phyloP scores from a whole-genome alignment of 2,113 vertebrate genomes.

The Poicephalus meyeri region DNA sequence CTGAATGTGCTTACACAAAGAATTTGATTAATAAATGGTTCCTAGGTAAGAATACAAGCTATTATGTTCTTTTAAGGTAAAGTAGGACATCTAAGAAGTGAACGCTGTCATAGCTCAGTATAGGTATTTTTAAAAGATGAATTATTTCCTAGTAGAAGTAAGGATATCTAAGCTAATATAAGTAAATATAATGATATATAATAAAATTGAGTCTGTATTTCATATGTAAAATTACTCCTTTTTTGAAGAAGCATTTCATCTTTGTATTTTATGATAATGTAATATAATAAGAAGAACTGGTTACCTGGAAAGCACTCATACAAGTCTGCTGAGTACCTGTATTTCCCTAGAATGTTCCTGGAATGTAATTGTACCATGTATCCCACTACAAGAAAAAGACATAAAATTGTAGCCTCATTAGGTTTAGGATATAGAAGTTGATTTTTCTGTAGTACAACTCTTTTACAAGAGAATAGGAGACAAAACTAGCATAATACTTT shows the following conservation, averaged over 20 bases:
- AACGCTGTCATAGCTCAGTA: neutral
- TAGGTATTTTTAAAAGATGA: neutral
- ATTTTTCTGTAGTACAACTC: neutral
- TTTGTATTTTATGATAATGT: neutral
- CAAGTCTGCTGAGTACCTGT: neutral
- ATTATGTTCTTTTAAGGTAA: neutral
- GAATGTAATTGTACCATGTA: neutral
- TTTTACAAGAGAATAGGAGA: neutral
- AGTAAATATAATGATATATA: neutral
- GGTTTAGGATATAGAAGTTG: neutral
- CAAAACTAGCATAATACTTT: neutral
- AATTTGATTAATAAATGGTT: neutral
- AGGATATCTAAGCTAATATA: neutral
- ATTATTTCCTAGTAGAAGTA: neutral
- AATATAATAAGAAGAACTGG: neutral
- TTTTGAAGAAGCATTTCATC: neutral
- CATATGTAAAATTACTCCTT: neutral
- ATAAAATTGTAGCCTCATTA: constrained; percentile 22
- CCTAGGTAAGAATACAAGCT: neutral
- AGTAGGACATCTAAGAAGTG: neutral
- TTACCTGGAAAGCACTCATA: neutral
- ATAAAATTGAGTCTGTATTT: neutral
- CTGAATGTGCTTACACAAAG: neutral
- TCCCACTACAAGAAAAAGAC: neutral
- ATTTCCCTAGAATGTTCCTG: neutral